These are phyloP conservation scores for Mormyrus lacerda DNA, from an alignment of 2,113 vertebrate species.

Conservation along the genomic window DNA sequence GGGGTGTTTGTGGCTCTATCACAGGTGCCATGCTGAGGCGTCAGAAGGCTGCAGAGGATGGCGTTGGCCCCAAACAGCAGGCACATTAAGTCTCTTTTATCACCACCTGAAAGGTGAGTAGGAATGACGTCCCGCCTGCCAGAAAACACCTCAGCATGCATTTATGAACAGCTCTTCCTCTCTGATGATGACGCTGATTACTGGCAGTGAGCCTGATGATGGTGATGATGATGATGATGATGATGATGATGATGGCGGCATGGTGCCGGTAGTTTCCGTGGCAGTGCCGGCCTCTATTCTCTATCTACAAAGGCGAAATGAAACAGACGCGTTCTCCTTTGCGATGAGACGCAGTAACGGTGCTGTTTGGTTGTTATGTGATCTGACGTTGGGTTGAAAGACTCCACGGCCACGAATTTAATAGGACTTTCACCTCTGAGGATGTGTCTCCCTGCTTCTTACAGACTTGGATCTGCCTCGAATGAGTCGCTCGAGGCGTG, in stretches of 20 bases:
- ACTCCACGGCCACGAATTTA: background rate
- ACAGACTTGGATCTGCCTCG: background rate
- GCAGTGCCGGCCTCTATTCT: slow-evolving; percentile 14
- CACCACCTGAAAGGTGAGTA: slow-evolving; percentile 76
- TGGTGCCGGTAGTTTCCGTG: slow-evolving; percentile 12
- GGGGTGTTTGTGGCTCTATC: slow-evolving; percentile 25
- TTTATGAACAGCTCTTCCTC: background rate
- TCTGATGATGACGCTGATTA: background rate
- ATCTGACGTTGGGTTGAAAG: background rate
- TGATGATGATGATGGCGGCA: slow-evolving; percentile 11
- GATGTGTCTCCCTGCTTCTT: background rate
- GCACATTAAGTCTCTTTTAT: slow-evolving; percentile 57
- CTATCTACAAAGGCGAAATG: slow-evolving; percentile 11
- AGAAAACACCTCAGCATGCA: background rate
- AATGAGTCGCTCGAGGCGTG: background rate
- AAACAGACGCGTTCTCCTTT: slow-evolving; percentile 4
- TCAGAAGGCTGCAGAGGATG: slow-evolving; percentile 58
- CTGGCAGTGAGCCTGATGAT: background rate
- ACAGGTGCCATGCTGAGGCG: slow-evolving; percentile 48
- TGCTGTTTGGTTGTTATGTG: slow-evolving; percentile 8
- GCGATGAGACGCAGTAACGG: slow-evolving; percentile 36
- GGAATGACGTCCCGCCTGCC: background rate
- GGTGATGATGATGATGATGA: background rate
- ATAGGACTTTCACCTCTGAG: background rate
- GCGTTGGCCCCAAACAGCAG: slow-evolving; percentile 65